Evolutionary conservation across 2,888 invertebrate species (phyloP).

Genomic region (Archips xylosteana): DNA sequence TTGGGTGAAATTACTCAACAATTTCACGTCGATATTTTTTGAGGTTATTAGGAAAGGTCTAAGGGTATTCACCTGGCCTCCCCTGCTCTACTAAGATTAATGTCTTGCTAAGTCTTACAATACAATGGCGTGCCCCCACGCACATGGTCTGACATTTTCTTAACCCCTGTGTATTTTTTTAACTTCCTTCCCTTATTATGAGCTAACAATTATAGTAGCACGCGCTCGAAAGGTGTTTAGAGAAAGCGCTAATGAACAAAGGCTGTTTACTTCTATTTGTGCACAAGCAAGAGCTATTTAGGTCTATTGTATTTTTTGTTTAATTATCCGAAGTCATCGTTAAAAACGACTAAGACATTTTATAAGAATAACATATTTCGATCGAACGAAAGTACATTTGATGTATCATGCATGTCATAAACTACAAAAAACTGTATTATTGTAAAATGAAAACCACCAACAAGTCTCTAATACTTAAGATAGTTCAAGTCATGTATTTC

Average conservation of each 20-base stretch:
- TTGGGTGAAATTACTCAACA: slow-evolving; percentile 20
- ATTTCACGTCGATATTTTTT: slow-evolving; percentile 25
- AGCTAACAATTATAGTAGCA: slow-evolving; percentile 71
- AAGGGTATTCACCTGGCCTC: slow-evolving; percentile 76
- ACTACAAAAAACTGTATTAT: background rate
- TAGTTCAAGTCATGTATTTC: no score
- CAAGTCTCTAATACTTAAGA: no score
- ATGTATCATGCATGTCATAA: background rate
- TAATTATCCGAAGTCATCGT: background rate
- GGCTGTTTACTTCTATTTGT: slow-evolving; percentile 52
- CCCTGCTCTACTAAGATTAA: slow-evolving; percentile 71
- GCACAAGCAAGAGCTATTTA: slow-evolving; percentile 33
- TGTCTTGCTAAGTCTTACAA: slow-evolving; percentile 74
- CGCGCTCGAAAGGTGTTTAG: slow-evolving; percentile 80
- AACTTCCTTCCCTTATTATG: slow-evolving; percentile 75
- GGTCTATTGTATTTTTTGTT: slow-evolving; percentile 20
- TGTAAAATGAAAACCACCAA: background rate
- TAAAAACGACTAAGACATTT: background rate
- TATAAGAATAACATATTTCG: background rate
- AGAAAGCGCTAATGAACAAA: slow-evolving; percentile 75
- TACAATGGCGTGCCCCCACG: slow-evolving; percentile 74
- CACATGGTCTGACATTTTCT: slow-evolving; percentile 71
- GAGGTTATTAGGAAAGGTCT: slow-evolving; percentile 53
- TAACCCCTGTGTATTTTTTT: slow-evolving; percentile 63
- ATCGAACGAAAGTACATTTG: background rate